Base-by-base conservation (phyloP, 2,888 invertebrate genomes). In the Liposcelis brunnea region DNA sequence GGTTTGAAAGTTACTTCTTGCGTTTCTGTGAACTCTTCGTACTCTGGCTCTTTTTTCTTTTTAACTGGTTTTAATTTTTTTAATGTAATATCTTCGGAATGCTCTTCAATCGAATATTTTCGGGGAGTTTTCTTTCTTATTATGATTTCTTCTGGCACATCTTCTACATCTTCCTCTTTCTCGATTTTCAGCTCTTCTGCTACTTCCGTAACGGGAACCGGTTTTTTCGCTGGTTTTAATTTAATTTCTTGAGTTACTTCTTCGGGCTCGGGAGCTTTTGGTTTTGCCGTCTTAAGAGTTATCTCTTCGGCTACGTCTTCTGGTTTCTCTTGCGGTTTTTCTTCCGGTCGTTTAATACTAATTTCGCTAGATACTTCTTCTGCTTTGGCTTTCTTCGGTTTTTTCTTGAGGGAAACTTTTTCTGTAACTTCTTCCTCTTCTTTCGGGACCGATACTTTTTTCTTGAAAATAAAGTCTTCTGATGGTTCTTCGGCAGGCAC, bases 41-140 rank as follows among this genome's bases (percentile, higher is more conserved):
- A 51, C 55, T 55, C 48, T 16, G 50, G 52, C 26, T 50, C 52
- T 61, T 56, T 74, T 71, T 53, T 71, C 66, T 14, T 68, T 62
- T 50, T 66, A 63, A 50, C 36, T 51, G 55, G 56, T 46, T 61
- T 56, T 15, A 55, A 51, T 35, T 52, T 55, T 38, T 52, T 51
- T 40, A 55, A 46, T 40, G 52, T 53, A 26, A 58, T 51, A 48
- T 57, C 57, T 31, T 51, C 52, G 46, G 42, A 47, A 47, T 55
- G 56, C 34, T 62, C 44, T 53, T 55, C 37, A 60, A 54, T 49
- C 31, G 46, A 49, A 43, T 54, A 52, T 33, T 49, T 44, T 35
- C 45, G 38, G 1, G 48, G 44, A 14, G 51, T 48, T 36, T 48
- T 49, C 42, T 51, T 52, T 47, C 54, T 54, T 19, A 55, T 50